Base-by-base conservation (phyloP, 2,888 invertebrate species). In the Drosophila monieri region DNA sequence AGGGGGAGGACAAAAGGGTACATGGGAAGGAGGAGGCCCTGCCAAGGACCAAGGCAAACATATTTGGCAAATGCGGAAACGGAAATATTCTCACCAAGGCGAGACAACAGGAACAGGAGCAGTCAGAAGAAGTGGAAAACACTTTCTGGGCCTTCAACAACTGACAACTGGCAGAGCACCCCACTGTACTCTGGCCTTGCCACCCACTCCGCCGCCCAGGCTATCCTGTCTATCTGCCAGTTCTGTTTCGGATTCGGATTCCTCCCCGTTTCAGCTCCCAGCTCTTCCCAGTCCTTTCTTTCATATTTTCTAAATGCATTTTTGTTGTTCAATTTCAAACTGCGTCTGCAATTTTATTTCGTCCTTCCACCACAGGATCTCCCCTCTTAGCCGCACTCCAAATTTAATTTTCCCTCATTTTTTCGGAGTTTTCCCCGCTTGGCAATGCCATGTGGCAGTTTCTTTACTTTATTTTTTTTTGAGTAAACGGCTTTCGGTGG, bases 61-160 rank as follows among this genome's bases (percentile, higher is more conserved):
- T 86, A 83, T 86, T 83, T 80, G 81, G 84, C 80, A 77, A 69
- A 81, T 81, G 77, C 88, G 84, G 88, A 88, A 88, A 74, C 84
- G 88, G 87, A 87, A 88, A 87, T 87, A 87, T 87, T 88, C 86
- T 79, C 88, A 86, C 88, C 76, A 85, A 71, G 79, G 67, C 71
- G 69, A 77, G 80, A 78, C 85, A 84, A 77, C 84, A 81, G 65
- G 62, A 64, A 44, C 44, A 64, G 47, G 62, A 48, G 41, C 52
- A 65, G 48, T 27, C 46, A 46, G 41, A n/a, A 62, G 52, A 25
- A 58, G 52, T 58, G 60, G 69, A 66, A 65, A 78, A 79, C 66
- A 77, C 83, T 83, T 85, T 70, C 80, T 58, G 68, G 60, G 75
- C 80, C 70, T 80, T 79, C 81, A 78, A 74, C 76, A 74, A 64